Evolutionary conservation across 1,140 invertebrate species (phyloP).

Genomic region (Tetragnatha versicolor): DNA sequence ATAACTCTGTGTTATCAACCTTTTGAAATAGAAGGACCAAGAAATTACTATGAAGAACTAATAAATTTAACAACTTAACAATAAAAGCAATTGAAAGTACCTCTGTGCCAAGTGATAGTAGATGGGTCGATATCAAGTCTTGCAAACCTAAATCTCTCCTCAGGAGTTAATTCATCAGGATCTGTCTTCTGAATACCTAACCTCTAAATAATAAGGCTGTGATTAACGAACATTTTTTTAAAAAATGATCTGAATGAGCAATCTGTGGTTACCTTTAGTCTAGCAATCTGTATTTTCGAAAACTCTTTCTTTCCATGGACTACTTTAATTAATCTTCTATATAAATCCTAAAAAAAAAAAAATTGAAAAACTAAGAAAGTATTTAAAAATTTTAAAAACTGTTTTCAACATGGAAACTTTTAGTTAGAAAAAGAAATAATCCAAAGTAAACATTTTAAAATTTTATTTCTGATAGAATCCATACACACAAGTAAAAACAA

Average conservation of each 20-base stretch:
- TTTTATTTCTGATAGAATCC: too few species aligned
- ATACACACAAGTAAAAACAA: too few species aligned
- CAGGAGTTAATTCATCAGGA: conserved; percentile 78
- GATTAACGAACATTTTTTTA: too few species aligned
- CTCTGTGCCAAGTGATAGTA: conserved; percentile 93
- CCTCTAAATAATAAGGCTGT: too few species aligned
- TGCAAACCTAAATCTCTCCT: conserved; percentile 81
- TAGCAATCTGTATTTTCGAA: conserved; percentile 78
- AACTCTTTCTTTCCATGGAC: conserved; percentile 80
- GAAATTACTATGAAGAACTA: too few species aligned
- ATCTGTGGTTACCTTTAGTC: conserved; percentile 67
- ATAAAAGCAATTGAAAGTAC: conserved; percentile 64
- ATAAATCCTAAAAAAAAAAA: conserved; percentile 69
- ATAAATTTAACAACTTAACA: background rate
- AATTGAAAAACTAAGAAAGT: background rate
- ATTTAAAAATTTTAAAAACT: too few species aligned
- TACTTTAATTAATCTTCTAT: conserved; percentile 83
- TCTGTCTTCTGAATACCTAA: conserved; percentile 89
- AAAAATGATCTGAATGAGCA: conserved; percentile 54
- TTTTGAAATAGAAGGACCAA: too few species aligned
- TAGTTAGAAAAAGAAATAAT: too few species aligned
- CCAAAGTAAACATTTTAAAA: too few species aligned
- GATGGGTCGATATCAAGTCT: conserved; percentile 89
- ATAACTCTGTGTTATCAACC: too few species aligned
- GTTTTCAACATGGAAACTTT: too few species aligned